phyloP scores from a whole-genome alignment of 2,888 invertebrate species.

The Theodoxus fluviatilis region DNA sequence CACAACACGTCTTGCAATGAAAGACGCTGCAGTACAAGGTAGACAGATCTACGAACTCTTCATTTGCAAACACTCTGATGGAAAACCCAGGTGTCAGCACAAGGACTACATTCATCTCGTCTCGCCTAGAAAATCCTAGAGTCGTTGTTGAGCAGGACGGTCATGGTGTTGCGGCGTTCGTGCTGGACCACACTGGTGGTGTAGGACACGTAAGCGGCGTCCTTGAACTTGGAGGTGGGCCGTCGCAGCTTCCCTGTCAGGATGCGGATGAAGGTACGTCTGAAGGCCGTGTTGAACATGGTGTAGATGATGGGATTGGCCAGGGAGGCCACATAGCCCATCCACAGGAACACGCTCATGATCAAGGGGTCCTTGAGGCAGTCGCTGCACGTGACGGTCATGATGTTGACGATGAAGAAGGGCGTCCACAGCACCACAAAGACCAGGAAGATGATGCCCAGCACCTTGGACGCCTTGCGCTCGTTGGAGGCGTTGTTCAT shows the following conservation, averaged over 20 bases:
- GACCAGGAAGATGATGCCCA: conserved; percentile 64
- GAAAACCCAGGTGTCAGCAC: too few relatives aligned
- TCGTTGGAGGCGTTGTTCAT: conserved; percentile 59
- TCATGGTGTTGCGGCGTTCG: conserved; percentile 49
- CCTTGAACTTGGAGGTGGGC: conserved; percentile 33
- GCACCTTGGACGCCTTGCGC: conserved; percentile 63
- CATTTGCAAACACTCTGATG: too few relatives aligned
- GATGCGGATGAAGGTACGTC: conserved; percentile 58
- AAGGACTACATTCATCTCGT: too few relatives aligned
- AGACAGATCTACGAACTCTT: too few relatives aligned
- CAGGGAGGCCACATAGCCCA: conserved; percentile 62
- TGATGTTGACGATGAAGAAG: conserved; percentile 60
- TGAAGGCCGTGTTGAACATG: conserved; percentile 64
- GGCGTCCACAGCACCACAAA: conserved; percentile 65
- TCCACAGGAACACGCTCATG: conserved; percentile 61
- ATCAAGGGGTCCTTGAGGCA: conserved; percentile 51
- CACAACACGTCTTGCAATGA: too few relatives aligned
- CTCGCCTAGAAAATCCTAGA: too few relatives aligned
- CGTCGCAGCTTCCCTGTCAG: conserved; percentile 52
- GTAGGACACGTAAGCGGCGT: conserved; percentile 35
- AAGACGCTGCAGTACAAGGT: too few relatives aligned
- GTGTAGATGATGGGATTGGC: conserved; percentile 65
- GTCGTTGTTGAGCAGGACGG: conserved; percentile 43
- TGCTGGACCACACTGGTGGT: too few relatives aligned
- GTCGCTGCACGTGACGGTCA: conserved; percentile 50